Percentiles rank a stretch among this genome's conserved stretches.
Conservation (phyloP, 2,113 vertebrate genomes). For the Sula dactylatra region DNA sequence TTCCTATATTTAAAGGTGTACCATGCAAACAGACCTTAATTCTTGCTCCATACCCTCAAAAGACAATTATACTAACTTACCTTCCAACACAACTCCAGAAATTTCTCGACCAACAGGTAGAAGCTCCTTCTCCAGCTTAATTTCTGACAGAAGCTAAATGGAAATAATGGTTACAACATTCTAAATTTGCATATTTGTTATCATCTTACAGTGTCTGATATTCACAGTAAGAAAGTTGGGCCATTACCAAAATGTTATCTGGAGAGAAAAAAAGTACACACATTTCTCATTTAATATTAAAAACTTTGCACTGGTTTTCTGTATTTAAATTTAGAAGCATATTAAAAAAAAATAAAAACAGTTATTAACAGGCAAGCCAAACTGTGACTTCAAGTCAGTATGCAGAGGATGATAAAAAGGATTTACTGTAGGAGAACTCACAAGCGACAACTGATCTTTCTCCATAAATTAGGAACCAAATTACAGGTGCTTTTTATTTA, state of each 20-base stretch:
- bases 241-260: neutral
- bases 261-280: neutral
- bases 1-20: neutral
- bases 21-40: neutral
- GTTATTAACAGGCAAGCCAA: neutral
- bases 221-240: neutral
- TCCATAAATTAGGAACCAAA: neutral
- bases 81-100: slow-evolving; percentile 87
- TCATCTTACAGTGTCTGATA: neutral
- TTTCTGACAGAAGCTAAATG: slow-evolving; percentile 82
- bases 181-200: neutral
- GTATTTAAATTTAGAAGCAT: neutral
- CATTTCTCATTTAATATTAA: neutral
- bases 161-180: neutral
- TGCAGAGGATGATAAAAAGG: neutral
- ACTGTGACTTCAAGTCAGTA: neutral
- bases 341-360: neutral
- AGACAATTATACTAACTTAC: slow-evolving; percentile 64
- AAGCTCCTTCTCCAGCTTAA: slow-evolving; percentile 81
- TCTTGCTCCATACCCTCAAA: neutral
- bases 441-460: neutral
- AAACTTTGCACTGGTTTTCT: neutral
- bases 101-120: slow-evolving; percentile 91
- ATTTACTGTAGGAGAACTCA: neutral
- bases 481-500: neutral